Base-by-base conservation (phyloP, 2,888 invertebrate species). In the Oligia strigilis region DNA sequence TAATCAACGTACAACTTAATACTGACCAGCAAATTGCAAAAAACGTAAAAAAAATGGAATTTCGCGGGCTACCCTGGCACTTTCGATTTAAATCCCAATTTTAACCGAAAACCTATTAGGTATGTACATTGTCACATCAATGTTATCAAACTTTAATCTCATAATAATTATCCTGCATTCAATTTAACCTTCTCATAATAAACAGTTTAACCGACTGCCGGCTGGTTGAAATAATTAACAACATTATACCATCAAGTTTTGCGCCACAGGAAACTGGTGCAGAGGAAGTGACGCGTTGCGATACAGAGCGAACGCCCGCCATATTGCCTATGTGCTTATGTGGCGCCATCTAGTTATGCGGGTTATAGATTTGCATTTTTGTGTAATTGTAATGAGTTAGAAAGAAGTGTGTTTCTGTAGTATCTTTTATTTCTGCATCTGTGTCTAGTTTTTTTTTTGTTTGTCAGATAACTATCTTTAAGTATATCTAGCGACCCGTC, bases 301-400 rank as follows among this genome's bases (percentile, higher is more conserved):
- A 88, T 90, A 90, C 89, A 83, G 83, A 90, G 93, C 92, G 92
- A 92, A 85, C 85, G 92, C 87, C 92, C 88, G 92, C 92, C 92
- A 93, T 94, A 91, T 94, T 94, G 93, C 81, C 78, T 89, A 89
- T 91, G 91, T 94, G 93, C 80, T 78, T 89, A 89, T 91, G 91
- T 89, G 85, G 80, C 86, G 88, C 89, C 90, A 91, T 89, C 91
- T 90, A 91, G 43, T 62, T 46, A 46, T 13, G 19, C 36, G 3
- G 74, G 49, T 40, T 19, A 17, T 6, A 58, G 11, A 60, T 64
- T 58, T 49, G n/a, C 17, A 40, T 43, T 29, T 69, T 43, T 64
- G 29, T 43, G n/a, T 62, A 29, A 29, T 14, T 29, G 5, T 29
- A 29, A 29, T 29, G 29, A 29, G 29, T 29, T 29, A 29, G 29